Base-by-base conservation (phyloP, 2,113 vertebrate genomes). In the Pedetes capensis region DNA sequence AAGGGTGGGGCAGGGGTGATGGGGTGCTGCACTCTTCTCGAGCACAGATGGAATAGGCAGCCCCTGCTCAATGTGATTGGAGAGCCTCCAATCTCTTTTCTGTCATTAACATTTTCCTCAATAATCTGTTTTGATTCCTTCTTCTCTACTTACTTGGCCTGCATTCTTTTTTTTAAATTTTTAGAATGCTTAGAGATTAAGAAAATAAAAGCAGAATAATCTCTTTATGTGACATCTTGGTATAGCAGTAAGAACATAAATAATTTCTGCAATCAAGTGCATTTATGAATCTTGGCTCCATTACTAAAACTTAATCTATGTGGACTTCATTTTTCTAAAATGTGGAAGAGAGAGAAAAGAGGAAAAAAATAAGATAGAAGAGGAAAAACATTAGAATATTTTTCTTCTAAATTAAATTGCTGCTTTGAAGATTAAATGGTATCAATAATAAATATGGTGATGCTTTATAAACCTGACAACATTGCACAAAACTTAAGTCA, bases 151-250 rank as follows among this genome's bases (percentile, higher is more conserved):
- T 71, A 57, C 34, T 94, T 92, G 59, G 37, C 8, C 13, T 79
- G 37, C 47, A 78, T 61, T 69, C 74, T 84, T 95, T 91, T 61
- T 66, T 87, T 53, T 92, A 92, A 64, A 85, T 88, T 72, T 91
- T 93, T 93, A 87, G 61, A 86, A 55, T 89, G n/a, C 63, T 64
- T 74, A 71, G 51, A 59, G 53, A 84, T 93, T 93, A 96, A 95
- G 78, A 91, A 94, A 93, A 95, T 80, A 94, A 94, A 94, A 51
- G 37, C 42, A 55, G 34, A 76, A 93, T 84, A 61, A 87, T 69
- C 53, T 89, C 63, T 96, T 75, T 47, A 71, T 78, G 44, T 89
- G 69, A 66, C 61, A 81, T 59, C 61, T 93, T 75, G 71, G 17
- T 51, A 53, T 1, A 84, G 59, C 69, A 93, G 29, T 80, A 53